Evolutionary conservation across 2,113 vertebrate genomes (phyloP).

Genomic region (Xiphias gladius): DNA sequence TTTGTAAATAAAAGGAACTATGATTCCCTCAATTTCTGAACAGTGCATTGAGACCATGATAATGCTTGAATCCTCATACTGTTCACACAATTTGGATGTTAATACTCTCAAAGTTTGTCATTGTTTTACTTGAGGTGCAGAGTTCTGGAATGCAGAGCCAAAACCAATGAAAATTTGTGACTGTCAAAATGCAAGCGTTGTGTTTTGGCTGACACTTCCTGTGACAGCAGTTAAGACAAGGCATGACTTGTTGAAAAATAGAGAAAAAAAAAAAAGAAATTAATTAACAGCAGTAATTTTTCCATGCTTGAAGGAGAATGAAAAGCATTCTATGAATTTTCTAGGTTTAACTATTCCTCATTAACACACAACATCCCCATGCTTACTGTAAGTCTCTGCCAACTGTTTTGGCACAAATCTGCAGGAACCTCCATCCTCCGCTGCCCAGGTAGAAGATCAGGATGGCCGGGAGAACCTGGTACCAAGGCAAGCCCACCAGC

Average conservation of each 20-base stretch:
- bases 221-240: neutral
- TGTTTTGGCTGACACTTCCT: neutral
- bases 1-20: neutral
- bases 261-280: neutral
- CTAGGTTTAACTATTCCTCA: neutral
- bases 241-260: neutral
- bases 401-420: slow-evolving; percentile 90
- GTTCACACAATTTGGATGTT: neutral
- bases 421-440: slow-evolving; percentile 91
- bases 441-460: slow-evolving; percentile 92
- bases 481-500: slow-evolving; percentile 90
- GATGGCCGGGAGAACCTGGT: slow-evolving; percentile 88
- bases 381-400: slow-evolving; percentile 93
- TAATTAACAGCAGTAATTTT: neutral
- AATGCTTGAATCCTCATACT: neutral
- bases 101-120: neutral
- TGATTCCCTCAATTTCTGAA: neutral
- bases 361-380: neutral
- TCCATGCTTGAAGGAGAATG: neutral
- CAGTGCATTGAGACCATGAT: neutral
- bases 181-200: neutral
- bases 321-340: neutral
- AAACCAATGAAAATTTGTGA: neutral
- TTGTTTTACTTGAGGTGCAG: neutral
- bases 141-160: neutral